Evolutionary conservation across 2,113 vertebrate species (phyloP).

Genomic region (Engystomops pustulosus): DNA sequence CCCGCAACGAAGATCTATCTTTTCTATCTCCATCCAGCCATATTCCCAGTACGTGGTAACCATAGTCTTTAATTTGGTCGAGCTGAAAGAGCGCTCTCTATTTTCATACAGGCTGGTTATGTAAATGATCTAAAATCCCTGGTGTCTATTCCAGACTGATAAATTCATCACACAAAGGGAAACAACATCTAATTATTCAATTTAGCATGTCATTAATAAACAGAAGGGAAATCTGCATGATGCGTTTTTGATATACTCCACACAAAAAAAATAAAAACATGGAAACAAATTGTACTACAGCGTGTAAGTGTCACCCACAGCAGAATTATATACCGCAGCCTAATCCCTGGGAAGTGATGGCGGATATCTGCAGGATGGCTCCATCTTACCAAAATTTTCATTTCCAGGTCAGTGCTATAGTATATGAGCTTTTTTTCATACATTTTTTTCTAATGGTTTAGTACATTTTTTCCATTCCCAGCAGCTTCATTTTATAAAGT

Average conservation of each 20-base stretch:
- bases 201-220: conserved; percentile 58
- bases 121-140: conserved; percentile 48
- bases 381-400: not conserved
- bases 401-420: conserved; percentile 2
- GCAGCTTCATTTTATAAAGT: conserved; percentile 17
- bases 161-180: conserved; percentile 56
- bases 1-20: not conserved
- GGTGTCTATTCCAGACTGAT: conserved; percentile 48
- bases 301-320: conserved; percentile 20
- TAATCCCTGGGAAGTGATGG: not conserved
- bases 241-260: conserved; percentile 10
- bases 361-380: conserved; percentile 5
- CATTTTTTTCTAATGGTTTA: conserved; percentile 23
- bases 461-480: conserved; percentile 23
- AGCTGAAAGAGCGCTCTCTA: not conserved
- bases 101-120: conserved; percentile 53
- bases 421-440: conserved; percentile 1
- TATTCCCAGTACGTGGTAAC: not conserved
- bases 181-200: conserved; percentile 59
- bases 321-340: not conserved
- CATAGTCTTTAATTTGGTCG: not conserved
- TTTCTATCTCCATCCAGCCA: not conserved
- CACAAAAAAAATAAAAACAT: conserved; percentile 29
- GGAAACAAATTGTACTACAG: conserved; percentile 42
- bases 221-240: conserved; percentile 41